Evolutionary conservation across 2,797 vertebrate genomes (phyloP), one percentile per base, ranked within the genome.

Genomic region (Eurystomus glaucurus): DNA sequence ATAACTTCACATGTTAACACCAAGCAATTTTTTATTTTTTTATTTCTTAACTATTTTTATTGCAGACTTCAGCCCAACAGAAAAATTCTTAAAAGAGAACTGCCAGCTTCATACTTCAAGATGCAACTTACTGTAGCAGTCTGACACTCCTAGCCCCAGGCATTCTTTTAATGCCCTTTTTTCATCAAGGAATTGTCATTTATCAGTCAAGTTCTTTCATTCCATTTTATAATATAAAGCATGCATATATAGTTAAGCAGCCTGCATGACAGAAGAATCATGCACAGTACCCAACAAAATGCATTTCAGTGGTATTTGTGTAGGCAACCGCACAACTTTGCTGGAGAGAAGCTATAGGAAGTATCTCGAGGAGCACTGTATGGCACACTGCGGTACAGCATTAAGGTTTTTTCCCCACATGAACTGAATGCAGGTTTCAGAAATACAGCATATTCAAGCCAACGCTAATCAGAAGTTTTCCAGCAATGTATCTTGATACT

Each of bases 381-480:
- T 0, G 1, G 19, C 41, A 64, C 39, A 43, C 16, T 60, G 17
- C 39, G 64, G 39, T 15, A 22, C 21, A 76, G 31, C 45, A 60
- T 29, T 48, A 55, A 43, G 51, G 15, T 3, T 6, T 9, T 18
- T 54, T 26, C 35, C 35, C 5, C 14, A 29, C 2, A 19, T 5
- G 1, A 90, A 68, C 0, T 13, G 19, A 88, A 88, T 0, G 1
- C 5, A 39, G 2, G 6, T 52, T 72, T 79, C 75, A 88, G 58
- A 90, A 82, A 72, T 12, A 52, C 0, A 3, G 15, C 4, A 55
- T 28, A 45, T 65, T 76, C 41, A 52, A 82, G 21, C 13, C 39
- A 52, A 31, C 37, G 13, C 22, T 79, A 50, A 58, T 39, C 20
- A n/a, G 14, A 61, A 33, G 14, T 83, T 41, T 76, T 61, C 37